Evolutionary conservation across 1,140 invertebrate species (phyloP), one percentile per base, ranked within the genome.

Genomic region (Chelonus insularis): DNA sequence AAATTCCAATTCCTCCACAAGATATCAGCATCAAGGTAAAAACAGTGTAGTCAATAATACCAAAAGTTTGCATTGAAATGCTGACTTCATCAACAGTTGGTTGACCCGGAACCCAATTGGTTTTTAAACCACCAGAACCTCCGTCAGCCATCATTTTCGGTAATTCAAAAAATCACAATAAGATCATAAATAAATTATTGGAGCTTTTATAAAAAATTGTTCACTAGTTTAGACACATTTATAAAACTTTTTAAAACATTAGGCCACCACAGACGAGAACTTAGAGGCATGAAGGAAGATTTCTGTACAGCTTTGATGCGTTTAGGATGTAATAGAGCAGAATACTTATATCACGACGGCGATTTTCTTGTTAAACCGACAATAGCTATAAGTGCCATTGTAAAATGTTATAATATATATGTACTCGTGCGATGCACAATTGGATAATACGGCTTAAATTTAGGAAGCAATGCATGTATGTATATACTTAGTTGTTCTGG

Each of bases 11-110:
- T 0, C 11, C 58, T 18, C 48, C 84, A 62, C 91, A 93, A 8
- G 87, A 81, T 2, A 84, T 64, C 41, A 94, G 73, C 91, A 93
- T 92, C 0, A 83, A 60, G 8, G 84, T 79, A 72, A 93, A 93
- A 16, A 92, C 84, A 0, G 83, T 60, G 72, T 92, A 93, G 75
- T 93, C 91, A 37, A 77, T 75, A 76, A 80, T 82, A 52, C 86
- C 85, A 65, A 92, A 90, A 60, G 83, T 83, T 70, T 89, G 86
- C 69, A 89, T 82, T 1, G 84, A 84, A 48, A 77, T 68, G 52
- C 84, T 82, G 23, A 90, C 79, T 64, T 86, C 84, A 7, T 85
- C 79, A 4, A 90, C 87, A 0, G 73, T 77, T 4, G 73, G 75
- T 48, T 70, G 71, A n/a, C 71, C 74, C 14, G 52, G 62, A 16